Evolutionary conservation across 2,888 invertebrate genomes (phyloP).

Genomic region (Drosophila meridionalis): DNA sequence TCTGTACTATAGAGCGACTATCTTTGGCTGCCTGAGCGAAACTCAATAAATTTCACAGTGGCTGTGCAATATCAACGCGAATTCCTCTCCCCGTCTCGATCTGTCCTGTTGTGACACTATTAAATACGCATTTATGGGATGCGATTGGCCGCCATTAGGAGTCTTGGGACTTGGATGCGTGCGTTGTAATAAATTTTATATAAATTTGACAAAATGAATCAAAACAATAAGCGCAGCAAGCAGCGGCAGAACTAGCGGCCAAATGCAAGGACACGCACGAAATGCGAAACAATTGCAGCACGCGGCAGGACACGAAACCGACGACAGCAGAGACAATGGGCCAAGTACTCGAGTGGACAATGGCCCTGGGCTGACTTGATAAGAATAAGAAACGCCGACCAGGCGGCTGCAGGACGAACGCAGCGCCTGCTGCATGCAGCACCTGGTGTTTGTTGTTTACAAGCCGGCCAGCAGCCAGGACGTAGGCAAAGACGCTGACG

Average conservation of each 20-base stretch:
- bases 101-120: slow-evolving; percentile 72
- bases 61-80: slow-evolving; percentile 11
- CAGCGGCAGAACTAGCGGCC: slow-evolving; percentile 28
- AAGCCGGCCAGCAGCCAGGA: slow-evolving; percentile 38
- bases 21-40: slow-evolving; percentile 9
- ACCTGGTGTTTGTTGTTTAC: slow-evolving; percentile 69
- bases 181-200: slow-evolving; percentile 80
- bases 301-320: slow-evolving; percentile 61
- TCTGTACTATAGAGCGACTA: not conserved
- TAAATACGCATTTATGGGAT: slow-evolving; percentile 64
- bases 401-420: slow-evolving; percentile 57
- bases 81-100: not conserved
- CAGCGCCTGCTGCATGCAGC: slow-evolving; percentile 61
- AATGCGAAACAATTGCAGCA: slow-evolving; percentile 66
- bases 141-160: slow-evolving; percentile 27
- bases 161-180: slow-evolving; percentile 41
- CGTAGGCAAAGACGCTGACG: slow-evolving; percentile 21
- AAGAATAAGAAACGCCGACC: slow-evolving; percentile 56
- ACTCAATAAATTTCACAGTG: slow-evolving; percentile 29
- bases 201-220: slow-evolving; percentile 81
- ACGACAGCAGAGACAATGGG: slow-evolving; percentile 65
- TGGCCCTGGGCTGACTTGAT: slow-evolving; percentile 46
- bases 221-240: slow-evolving; percentile 63
- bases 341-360: slow-evolving; percentile 70
- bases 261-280: slow-evolving; percentile 74